Conservation (phyloP, 2,797 vertebrate species). For the Echiichthys vipera region DNA sequence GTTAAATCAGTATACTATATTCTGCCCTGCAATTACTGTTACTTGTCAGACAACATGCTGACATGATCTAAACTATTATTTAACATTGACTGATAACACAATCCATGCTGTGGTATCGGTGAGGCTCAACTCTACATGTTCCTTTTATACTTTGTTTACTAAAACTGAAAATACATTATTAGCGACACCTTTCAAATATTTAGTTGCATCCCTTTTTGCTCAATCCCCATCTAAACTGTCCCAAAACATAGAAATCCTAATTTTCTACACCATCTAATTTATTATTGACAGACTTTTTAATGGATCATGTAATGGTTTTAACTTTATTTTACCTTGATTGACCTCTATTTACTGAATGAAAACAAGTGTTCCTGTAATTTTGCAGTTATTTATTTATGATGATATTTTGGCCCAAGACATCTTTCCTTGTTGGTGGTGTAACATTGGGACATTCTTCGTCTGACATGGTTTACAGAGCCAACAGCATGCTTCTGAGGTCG, state of each 20-base stretch:
- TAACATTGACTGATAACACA: not conserved
- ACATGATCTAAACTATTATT: not conserved
- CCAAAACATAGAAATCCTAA: not conserved
- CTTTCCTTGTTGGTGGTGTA: constrained; percentile 61
- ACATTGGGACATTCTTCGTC: constrained; percentile 77
- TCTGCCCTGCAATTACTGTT: not conserved
- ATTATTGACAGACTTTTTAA: not conserved
- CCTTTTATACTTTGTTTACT: not conserved
- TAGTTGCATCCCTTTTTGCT: not conserved
- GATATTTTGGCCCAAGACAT: constrained; percentile 58
- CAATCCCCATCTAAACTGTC: not conserved
- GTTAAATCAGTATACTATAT: not conserved
- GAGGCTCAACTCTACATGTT: not conserved
- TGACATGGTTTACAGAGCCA: constrained; percentile 74
- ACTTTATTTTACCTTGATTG: constrained; percentile 7
- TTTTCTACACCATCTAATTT: not conserved
- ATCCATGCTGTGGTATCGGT: not conserved
- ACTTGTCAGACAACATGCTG: not conserved
- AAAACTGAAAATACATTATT: not conserved
- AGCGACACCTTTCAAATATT: not conserved
- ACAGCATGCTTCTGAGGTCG: constrained; percentile 80
- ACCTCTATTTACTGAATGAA: constrained; percentile 28
- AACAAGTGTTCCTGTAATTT: constrained; percentile 37
- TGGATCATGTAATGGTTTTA: not conserved
- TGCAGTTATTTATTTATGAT: constrained; percentile 65